phyloP scores from a whole-genome alignment of 2,113 vertebrate genomes.

The Nycticebus coucang region DNA sequence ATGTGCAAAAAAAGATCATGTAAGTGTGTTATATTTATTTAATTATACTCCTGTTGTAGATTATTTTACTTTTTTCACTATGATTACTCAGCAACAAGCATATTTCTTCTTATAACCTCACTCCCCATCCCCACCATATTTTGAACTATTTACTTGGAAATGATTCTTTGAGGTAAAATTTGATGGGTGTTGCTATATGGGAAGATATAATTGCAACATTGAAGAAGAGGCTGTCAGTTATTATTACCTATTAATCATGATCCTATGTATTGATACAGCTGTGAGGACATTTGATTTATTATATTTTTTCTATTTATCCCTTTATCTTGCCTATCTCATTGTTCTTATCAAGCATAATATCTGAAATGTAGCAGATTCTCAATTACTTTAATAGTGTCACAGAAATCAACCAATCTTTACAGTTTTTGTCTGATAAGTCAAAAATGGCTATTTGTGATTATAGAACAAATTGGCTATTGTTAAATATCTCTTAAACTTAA shows the following conservation, averaged over 20 bases:
- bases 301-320: not conserved
- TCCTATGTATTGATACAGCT: not conserved
- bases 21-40: not conserved
- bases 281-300: not conserved
- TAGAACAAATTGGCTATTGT: not conserved
- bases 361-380: not conserved
- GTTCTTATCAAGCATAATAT: not conserved
- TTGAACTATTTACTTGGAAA: not conserved
- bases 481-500: not conserved
- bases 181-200: not conserved
- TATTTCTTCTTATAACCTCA: not conserved
- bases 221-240: not conserved
- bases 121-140: not conserved
- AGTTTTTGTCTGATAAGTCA: not conserved
- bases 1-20: not conserved
- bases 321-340: not conserved
- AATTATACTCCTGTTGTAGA: not conserved
- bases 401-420: not conserved
- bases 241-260: not conserved
- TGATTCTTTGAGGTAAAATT: not conserved
- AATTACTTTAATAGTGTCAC: not conserved
- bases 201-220: not conserved
- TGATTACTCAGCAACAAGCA: not conserved
- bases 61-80: not conserved
- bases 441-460: not conserved